phyloP scores from a whole-genome alignment of 2,113 vertebrate species.

The Epinephelus moara region DNA sequence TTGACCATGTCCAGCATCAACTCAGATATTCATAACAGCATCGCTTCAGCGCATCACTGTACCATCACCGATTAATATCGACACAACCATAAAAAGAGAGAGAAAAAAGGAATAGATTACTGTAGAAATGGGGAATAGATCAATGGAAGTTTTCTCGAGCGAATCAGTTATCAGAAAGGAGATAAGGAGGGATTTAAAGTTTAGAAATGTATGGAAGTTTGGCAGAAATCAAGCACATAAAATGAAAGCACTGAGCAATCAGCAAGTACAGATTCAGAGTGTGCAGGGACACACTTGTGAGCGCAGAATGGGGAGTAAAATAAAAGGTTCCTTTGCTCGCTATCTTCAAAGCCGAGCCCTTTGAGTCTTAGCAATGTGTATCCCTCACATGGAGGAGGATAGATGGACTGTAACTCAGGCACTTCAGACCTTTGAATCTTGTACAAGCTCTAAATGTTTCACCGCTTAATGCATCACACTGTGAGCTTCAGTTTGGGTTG shows the following conservation, averaged over 20 bases:
- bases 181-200: not conserved
- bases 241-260: not conserved
- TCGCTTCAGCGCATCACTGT: no score
- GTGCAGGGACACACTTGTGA: not conserved
- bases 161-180: not conserved
- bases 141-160: not conserved
- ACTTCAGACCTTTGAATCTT: not conserved
- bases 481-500: not conserved
- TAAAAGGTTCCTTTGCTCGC: not conserved
- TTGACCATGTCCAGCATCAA: no score
- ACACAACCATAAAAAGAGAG: no score
- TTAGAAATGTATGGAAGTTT: not conserved
- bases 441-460: not conserved
- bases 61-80: no score
- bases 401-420: not conserved
- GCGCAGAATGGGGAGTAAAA: not conserved
- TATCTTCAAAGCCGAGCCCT: conserved; percentile 7
- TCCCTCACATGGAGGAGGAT: not conserved
- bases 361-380: not conserved
- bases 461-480: not conserved
- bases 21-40: no score
- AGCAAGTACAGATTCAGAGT: not conserved
- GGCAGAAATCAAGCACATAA: not conserved
- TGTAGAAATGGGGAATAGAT: not conserved
- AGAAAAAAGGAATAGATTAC: not conserved